Evolutionary conservation across 2,797 vertebrate genomes (phyloP).

Genomic region (Sebastes oblongus): DNA sequence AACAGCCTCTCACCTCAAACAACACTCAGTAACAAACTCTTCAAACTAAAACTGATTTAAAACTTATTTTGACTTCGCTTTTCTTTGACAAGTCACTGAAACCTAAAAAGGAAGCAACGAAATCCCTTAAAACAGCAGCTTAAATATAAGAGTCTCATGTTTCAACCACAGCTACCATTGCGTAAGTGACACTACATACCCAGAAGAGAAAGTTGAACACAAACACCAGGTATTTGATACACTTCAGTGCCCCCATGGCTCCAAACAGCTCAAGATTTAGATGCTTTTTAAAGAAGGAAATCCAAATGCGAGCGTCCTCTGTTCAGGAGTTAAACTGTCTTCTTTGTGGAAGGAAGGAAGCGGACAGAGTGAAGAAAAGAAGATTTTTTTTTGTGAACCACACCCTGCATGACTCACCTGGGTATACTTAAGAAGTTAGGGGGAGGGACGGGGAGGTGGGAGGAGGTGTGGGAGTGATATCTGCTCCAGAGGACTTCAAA

Average conservation of each 20-base stretch:
- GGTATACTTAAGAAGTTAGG: not conserved
- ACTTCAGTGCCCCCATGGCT: slow-evolving; percentile 69
- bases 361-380: not conserved
- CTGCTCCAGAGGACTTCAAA: not conserved
- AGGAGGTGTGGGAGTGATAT: not conserved
- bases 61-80: not conserved
- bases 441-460: not conserved
- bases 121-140: not conserved
- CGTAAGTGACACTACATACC: slow-evolving; percentile 62
- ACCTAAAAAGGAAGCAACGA: not conserved
- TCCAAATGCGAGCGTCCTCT: not conserved
- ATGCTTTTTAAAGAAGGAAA: not conserved
- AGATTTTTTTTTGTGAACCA: slow-evolving; percentile 5
- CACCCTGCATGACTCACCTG: slow-evolving; percentile 56
- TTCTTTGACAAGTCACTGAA: not conserved
- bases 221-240: slow-evolving; percentile 77
- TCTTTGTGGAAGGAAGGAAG: not conserved
- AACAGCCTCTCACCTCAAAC: not conserved
- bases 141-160: not conserved
- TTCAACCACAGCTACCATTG: not conserved
- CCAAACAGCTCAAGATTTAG: not conserved
- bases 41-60: not conserved
- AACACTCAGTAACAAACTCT: not conserved
- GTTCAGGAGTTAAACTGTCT: not conserved
- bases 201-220: slow-evolving; percentile 81